Evolutionary conservation across 1,140 invertebrate species (phyloP).

Genomic region (Epicauta chinensis): DNA sequence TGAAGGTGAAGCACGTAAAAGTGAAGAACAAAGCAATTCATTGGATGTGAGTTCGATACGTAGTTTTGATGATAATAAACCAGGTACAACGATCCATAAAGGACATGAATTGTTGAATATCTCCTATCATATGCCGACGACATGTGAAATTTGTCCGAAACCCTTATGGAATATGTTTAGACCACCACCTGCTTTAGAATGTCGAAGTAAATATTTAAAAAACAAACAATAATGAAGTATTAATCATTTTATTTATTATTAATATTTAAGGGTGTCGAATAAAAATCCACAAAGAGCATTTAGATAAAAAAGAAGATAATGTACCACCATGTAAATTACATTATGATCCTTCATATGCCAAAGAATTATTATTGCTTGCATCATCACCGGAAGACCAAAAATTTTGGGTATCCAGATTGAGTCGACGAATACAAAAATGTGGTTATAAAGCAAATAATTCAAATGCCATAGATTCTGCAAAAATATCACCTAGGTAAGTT

Average conservation of each 20-base stretch:
- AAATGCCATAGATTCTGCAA: slow-evolving; percentile 39
- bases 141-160: slow-evolving; percentile 95
- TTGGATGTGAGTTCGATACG: slow-evolving; percentile 44
- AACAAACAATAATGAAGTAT: too few species aligned
- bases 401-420: slow-evolving; percentile 83
- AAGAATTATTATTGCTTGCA: slow-evolving; percentile 85
- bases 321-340: slow-evolving; percentile 89
- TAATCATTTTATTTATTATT: neutral
- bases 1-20: slow-evolving; percentile 84
- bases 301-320: slow-evolving; percentile 73
- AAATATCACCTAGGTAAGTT: slow-evolving; percentile 43
- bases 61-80: slow-evolving; percentile 56
- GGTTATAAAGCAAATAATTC: slow-evolving; percentile 85
- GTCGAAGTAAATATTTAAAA: slow-evolving; percentile 87
- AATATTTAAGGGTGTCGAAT: slow-evolving; percentile 78
- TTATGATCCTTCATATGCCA: slow-evolving; percentile 87
- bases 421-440: slow-evolving; percentile 88
- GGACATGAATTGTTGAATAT: slow-evolving; percentile 96
- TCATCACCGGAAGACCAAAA: slow-evolving; percentile 81
- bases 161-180: slow-evolving; percentile 96
- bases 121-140: slow-evolving; percentile 96
- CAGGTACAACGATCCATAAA: slow-evolving; percentile 78
- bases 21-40: slow-evolving; percentile 58
- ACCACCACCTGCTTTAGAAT: slow-evolving; percentile 93
- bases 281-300: slow-evolving; percentile 95